Base-by-base conservation (phyloP, 2,888 invertebrate genomes). In the Aleiodes testaceus region DNA sequence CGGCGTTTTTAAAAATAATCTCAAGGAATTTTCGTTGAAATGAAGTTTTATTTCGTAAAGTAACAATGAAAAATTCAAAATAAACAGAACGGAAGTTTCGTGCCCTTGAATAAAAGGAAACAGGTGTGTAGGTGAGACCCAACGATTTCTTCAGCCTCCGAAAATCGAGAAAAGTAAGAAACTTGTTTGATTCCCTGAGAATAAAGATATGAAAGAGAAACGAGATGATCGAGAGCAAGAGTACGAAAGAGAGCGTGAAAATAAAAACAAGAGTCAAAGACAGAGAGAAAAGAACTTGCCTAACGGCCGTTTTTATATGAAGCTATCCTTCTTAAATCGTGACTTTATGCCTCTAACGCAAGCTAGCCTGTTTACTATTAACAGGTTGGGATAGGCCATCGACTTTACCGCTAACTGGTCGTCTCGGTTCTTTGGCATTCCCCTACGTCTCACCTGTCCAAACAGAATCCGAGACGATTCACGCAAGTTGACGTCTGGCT, bases 341-440 rank as follows among this genome's bases (percentile, higher is more conserved):
- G 22, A 64, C 47, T 45, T 11, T 36, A 36, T 36, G 36, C 36
- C 9, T 5, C 9, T 6, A 36, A 16, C 26, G 16, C 12, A 47
- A 20, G 47, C 12, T 50, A 45, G 26, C 47, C 42, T 47, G 16
- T 47, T 64, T 14, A 30, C 69, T 47, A 7, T 47, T 47, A 67
- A 71, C 70, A 69, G 53, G 74, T 76, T 77, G 77, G 73, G 75
- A 77, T 77, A 77, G 77, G 75, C 74, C 75, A 73, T 64, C 66
- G 42, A 65, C 45, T 72, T 68, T 75, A 77, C 77, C 77, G 77
- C 72, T 77, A 77, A 63, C 49, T 65, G 47, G 67, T 66, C 71
- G 53, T 45, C 64, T 52, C 70, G 65, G 70, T 61, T 30, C 36
- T 69, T 69, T 64, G 63, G 55, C 66, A 47, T 44, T 42, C 53